phyloP scores from a whole-genome alignment of 2,113 vertebrate genomes.

The Girardinichthys multiradiatus region DNA sequence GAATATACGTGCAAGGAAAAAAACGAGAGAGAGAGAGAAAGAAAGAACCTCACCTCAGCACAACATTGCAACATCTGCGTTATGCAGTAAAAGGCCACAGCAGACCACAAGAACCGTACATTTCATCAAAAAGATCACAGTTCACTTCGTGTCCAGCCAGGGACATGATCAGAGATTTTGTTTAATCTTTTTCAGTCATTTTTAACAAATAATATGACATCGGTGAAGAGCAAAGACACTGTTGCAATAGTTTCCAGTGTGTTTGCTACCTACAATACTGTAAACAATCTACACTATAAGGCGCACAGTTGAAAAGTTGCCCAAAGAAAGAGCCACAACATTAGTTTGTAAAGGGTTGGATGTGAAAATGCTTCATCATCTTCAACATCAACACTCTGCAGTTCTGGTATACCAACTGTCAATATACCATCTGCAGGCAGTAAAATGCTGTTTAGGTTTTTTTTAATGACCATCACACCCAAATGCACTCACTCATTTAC shows the following conservation, averaged over 20 bases:
- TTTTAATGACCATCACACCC: conserved; percentile 40
- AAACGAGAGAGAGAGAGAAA: conserved; percentile 2
- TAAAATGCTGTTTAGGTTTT: conserved; percentile 66
- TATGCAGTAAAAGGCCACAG: conserved; percentile 70
- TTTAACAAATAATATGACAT: conserved; percentile 63
- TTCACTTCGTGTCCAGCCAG: conserved; percentile 45
- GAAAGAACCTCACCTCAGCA: conserved; percentile 48
- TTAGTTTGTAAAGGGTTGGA: conserved; percentile 70
- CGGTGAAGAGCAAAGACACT: conserved; percentile 67
- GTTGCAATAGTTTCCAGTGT: conserved; percentile 35
- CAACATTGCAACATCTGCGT: conserved; percentile 65
- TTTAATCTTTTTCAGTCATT: not conserved
- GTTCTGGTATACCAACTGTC: conserved; percentile 71
- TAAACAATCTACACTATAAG: conserved; percentile 83
- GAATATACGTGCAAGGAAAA: conserved; percentile 56
- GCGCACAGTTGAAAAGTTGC: conserved; percentile 76
- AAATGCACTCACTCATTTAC: not conserved
- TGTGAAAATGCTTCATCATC: conserved; percentile 45
- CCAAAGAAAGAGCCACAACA: conserved; percentile 67
- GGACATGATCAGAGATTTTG: conserved; percentile 18
- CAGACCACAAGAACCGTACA: conserved; percentile 71
- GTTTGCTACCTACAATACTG: conserved; percentile 66
- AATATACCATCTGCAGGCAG: conserved; percentile 70
- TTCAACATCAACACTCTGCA: conserved; percentile 57
- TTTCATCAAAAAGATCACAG: conserved; percentile 41